Percentiles rank a stretch among this genome's conserved stretches.
Conservation (phyloP, 2,888 invertebrate genomes). For the Didymodactylos carnosus region DNA sequence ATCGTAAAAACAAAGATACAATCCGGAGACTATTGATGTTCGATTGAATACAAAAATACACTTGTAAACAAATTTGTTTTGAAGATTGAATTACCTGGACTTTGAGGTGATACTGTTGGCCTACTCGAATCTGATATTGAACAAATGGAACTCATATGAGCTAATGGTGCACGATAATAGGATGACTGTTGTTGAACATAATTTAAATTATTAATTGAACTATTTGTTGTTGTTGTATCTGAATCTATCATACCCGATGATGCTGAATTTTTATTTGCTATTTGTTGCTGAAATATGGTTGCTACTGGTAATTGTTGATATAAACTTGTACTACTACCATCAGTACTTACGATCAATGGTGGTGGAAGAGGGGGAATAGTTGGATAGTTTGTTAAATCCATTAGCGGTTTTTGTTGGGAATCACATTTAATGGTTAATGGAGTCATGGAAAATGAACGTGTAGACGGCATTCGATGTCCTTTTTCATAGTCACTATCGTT, state of each 20-base stretch:
- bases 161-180: conserved; percentile 2
- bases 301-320: not conserved
- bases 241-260: not conserved
- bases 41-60: no score
- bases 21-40: no score
- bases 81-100: not conserved
- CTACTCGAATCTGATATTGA: not conserved
- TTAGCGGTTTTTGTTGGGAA: not conserved
- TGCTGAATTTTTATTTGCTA: no score
- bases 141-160: conserved; percentile 15
- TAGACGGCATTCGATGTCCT: no score
- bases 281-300: not conserved
- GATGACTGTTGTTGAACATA: not conserved
- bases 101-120: not conserved
- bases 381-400: not conserved
- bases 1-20: no score
- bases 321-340: not conserved
- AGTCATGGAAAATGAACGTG: not conserved
- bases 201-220: not conserved
- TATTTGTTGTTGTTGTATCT: not conserved
- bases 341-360: not conserved
- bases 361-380: no score
- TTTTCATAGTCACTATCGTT: no score
- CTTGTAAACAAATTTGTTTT: not conserved
- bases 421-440: not conserved